These are phyloP conservation scores for Pachycephus smyrnensis DNA, from an alignment of 2,888 invertebrate genomes.

Conservation along the genomic window DNA sequence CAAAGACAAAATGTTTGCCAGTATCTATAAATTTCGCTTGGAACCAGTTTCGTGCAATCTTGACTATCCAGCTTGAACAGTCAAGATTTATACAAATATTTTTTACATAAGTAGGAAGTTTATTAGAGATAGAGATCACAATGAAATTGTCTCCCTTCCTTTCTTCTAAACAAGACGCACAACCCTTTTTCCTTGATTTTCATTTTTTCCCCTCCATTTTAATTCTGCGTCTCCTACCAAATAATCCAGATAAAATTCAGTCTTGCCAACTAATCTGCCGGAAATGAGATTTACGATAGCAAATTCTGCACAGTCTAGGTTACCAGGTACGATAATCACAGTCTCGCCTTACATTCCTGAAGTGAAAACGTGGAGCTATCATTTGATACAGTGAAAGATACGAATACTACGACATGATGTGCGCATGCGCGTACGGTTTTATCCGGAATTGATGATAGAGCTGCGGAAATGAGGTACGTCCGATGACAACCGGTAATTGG, in stretches of 20 bases:
- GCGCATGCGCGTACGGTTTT: neutral
- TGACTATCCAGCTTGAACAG: neutral
- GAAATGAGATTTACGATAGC: neutral
- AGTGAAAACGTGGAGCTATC: slow-evolving; percentile 36
- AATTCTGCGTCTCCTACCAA: neutral
- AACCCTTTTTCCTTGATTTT: neutral
- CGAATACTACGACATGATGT: neutral
- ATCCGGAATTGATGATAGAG: neutral
- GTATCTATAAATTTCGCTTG: neutral
- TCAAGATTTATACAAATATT: too few relatives aligned
- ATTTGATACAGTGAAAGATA: neutral
- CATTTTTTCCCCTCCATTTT: neutral
- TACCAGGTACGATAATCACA: slow-evolving; percentile 1
- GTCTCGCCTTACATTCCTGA: slow-evolving; percentile 38
- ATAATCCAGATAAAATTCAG: neutral
- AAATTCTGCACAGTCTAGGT: neutral
- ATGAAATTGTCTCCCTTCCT: neutral
- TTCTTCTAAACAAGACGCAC: neutral
- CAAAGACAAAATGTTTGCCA: slow-evolving; percentile 16
- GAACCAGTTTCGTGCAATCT: neutral
- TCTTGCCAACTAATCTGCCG: neutral
- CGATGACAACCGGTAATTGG: neutral
- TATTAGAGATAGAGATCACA: neutral
- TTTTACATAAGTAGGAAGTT: too few relatives aligned
- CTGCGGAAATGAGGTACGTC: neutral